Evolutionary conservation across 2,797 vertebrate genomes (phyloP).

Genomic region (Macropodus opercularis): DNA sequence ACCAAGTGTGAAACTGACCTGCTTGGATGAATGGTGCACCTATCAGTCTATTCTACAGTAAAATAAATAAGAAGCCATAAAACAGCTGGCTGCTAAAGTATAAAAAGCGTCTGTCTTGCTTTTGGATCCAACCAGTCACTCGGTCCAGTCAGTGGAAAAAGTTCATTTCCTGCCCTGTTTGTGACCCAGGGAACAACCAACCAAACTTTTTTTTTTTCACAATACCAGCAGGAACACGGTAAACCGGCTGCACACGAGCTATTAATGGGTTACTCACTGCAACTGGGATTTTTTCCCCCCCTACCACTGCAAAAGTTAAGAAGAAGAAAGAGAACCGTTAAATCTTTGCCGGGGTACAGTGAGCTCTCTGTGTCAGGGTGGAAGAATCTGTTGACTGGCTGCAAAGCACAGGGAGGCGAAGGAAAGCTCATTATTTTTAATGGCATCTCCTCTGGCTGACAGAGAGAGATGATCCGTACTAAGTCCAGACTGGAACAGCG

Average conservation of each 20-base stretch:
- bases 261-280: slow-evolving; percentile 53
- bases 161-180: slow-evolving; percentile 69
- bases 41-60: slow-evolving; percentile 13
- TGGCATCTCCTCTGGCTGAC: slow-evolving; percentile 34
- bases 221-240: slow-evolving; percentile 41
- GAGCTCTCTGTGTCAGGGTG: slow-evolving; percentile 54
- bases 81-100: slow-evolving; percentile 49
- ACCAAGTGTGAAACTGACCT: background rate
- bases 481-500: slow-evolving; percentile 36
- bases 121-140: slow-evolving; percentile 26
- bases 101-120: slow-evolving; percentile 18
- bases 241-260: slow-evolving; percentile 51
- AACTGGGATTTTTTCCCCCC: slow-evolving; percentile 68
- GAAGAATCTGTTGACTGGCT: slow-evolving; percentile 57
- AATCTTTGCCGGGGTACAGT: slow-evolving; percentile 56
- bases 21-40: slow-evolving; percentile 12
- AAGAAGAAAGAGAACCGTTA: slow-evolving; percentile 49
- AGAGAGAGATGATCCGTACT: slow-evolving; percentile 21
- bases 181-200: slow-evolving; percentile 53
- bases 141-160: slow-evolving; percentile 50
- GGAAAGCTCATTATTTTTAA: slow-evolving; percentile 78
- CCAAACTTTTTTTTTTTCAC: slow-evolving; percentile 42
- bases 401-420: slow-evolving; percentile 51
- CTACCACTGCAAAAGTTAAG: slow-evolving; percentile 69
- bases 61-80: slow-evolving; percentile 41